Base-by-base conservation (phyloP, 2,113 vertebrate species). In the Trematomus loennbergii region DNA sequence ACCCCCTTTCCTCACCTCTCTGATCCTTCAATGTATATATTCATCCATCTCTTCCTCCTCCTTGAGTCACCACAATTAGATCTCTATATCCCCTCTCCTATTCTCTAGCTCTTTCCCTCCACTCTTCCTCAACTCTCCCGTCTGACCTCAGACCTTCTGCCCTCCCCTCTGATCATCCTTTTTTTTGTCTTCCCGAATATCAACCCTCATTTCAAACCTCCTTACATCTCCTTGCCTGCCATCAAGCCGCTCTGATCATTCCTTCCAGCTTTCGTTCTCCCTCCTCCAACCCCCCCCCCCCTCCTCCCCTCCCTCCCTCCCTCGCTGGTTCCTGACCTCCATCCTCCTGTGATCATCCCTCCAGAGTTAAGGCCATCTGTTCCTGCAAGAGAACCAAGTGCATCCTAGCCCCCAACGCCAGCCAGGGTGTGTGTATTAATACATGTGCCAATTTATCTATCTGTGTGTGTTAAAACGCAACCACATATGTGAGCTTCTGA, bases 321-420 rank as follows among this genome's bases (percentile, higher is more conserved):
- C 87, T 89, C 46, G 54, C 81, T 86, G 82, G 82, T 89, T 89
- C 78, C 90, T 94, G 92, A 93, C 92, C 92, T 93, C 90, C 91
- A 91, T 91, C 87, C 88, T 92, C 89, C 79, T 92, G 83, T 92
- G 90, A 91, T 94, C 91, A 88, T 90, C 90, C 91, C 90, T 92
- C 76, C 88, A 93, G 89, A 93, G 92, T 87, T 88, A 71, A 92
- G 86, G 91, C 93, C 93, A 94, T 94, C 92, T 94, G 93, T 92
- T 94, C 89, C 88, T 91, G 86, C 87, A 89, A 84, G 84, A 90
- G 86, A 90, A 92, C 73, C 84, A 68, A 87, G 81, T 77, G 53
- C 79, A 74, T 71, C 74, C 73, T 62, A 9, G 76, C 79, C 66
- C 65, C 60, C 50, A 48, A 46, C 15, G 54, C 40, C 69, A 85